Evolutionary conservation across 2,797 vertebrate species (phyloP), one percentile per base, ranked within the genome.

Genomic region (Enteromius paludinosus): DNA sequence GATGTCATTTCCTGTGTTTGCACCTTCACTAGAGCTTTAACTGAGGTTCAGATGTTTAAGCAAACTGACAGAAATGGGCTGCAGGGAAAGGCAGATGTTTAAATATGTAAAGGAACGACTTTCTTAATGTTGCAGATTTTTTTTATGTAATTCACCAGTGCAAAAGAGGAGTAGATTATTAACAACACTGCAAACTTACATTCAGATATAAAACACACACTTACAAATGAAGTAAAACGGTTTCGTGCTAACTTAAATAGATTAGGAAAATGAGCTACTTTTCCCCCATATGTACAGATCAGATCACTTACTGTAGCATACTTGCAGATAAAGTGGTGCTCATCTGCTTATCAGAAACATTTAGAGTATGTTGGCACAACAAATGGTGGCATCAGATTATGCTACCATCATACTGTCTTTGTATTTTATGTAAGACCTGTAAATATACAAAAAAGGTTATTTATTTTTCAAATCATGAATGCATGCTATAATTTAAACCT

Each of bases 1-100:
- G 69, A 73, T 82, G 83, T 72, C 76, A 87, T 78, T 81, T 85
- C 80, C 81, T 74, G 66, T 81, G 25, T 72, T 56, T 81, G 15
- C 15, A 45, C 25, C 64, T 69, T 15, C 38, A 38, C 66, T 25
- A 18, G 41, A 74, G 62, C 30, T 74, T 85, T 73, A 82, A 33
- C 49, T 62, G 64, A 30, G 75, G 79, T 84, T 86, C 73, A 85
- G 47, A 56, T 28, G 38, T 25, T 56, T 74, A 47, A 68, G 69
- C 25, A 68, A 65, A 65, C 56, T 38, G 75, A 76, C 52, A 23
- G 62, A 38, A 59, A 41, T 62, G 47, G 66, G 78, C 61, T 72
- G 56, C 52, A 69, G 43, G 9, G 25, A 35, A 41, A 47, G 7
- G 2, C 25, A 45, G 56, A 71, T 72, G 72, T 69, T 61, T 49